Base-by-base conservation (phyloP, 2,797 vertebrate species). In the Spinibarbus caldwelli region DNA sequence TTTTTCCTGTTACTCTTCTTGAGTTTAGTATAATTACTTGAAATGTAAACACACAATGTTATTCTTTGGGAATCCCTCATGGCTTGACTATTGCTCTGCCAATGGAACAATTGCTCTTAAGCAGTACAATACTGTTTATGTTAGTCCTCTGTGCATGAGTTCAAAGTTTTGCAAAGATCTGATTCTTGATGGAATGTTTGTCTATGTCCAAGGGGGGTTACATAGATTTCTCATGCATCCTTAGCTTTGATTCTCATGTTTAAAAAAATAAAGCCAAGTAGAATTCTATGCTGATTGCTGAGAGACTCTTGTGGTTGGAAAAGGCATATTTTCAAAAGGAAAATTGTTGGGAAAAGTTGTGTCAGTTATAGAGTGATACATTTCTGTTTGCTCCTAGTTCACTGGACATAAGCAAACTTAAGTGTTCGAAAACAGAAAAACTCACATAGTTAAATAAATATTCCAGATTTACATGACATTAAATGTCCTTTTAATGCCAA, bases 1-100 rank as follows among this genome's bases (percentile, higher is more conserved):
- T 90, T 90, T 94, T 91, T 92, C 90, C 92, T 89, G 85, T 90
- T 89, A 87, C 89, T 91, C 85, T 87, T 88, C 85, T 86, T 89
- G 81, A 84, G 88, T 80, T 90, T 87, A 90, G 86, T 86, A 82
- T 90, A 90, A 87, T 90, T 91, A 88, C 89, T 82, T 71, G 82
- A 89, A 89, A 91, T 88, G 86, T 86, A 87, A 91, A 89, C 83
- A 92, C 75, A 82, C 85, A 87, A 76, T 90, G 85, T 90, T 92
- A 89, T 90, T 85, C 59, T 89, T 89, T 83, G 84, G 85, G 89
- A 91, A 80, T 90, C 89, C 86, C 89, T 87, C 86, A 75, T 88
- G 89, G 85, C 47, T 87, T 83, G 85, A 87, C 86, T 90, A 80
- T 88, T 76, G 84, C 89, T 88, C 83, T 90, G 88, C 89, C 88